Percentiles rank a stretch among this genome's conserved stretches.
phyloP scores from a whole-genome alignment of 2,113 vertebrate species.

The Bathybates hornii region DNA sequence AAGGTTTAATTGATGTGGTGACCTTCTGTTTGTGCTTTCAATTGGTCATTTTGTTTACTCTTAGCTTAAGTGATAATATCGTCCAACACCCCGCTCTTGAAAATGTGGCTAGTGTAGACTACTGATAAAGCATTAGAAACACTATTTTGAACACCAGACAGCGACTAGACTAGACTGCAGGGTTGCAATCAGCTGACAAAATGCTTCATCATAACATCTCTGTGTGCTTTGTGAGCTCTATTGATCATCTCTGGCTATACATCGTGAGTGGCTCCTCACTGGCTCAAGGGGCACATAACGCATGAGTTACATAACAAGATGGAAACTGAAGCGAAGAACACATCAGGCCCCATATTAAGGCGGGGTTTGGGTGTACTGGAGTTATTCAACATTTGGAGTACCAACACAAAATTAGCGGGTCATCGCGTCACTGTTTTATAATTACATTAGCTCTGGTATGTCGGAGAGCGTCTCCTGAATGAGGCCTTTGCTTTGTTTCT shows the following conservation, averaged over 20 bases:
- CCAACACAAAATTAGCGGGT: neutral
- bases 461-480: constrained; percentile 28
- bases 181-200: neutral
- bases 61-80: neutral
- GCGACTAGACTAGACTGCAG: neutral
- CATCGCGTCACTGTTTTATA: constrained; percentile 30
- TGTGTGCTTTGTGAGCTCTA: neutral
- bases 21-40: constrained; percentile 28
- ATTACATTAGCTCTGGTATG: constrained; percentile 55
- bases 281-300: neutral
- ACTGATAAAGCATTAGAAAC: neutral
- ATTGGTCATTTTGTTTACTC: constrained; percentile 2
- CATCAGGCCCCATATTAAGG: constrained; percentile 17
- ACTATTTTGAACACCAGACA: neutral
- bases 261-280: neutral
- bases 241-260: neutral
- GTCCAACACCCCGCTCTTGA: neutral
- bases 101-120: neutral
- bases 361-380: neutral
- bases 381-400: constrained; percentile 41
- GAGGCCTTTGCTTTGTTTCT: constrained; percentile 28
- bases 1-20: constrained; percentile 27
- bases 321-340: neutral
- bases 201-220: neutral
- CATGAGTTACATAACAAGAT: constrained; percentile 45